Percentiles rank a stretch among this genome's conserved stretches.
Conservation (phyloP, 2,888 invertebrate species). For the Plutella xylostella region DNA sequence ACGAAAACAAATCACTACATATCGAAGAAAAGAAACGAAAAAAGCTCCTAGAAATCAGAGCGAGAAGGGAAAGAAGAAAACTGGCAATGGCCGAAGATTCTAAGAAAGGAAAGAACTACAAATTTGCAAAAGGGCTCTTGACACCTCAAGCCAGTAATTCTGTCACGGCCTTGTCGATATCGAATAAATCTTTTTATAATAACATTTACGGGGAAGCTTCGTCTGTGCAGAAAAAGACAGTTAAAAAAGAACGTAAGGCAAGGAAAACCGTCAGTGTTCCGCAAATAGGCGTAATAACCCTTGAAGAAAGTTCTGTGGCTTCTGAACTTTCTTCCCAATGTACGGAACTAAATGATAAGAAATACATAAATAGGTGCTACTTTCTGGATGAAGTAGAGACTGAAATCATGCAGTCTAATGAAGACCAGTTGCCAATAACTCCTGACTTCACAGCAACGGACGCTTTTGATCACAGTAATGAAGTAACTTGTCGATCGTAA, state of each 20-base stretch:
- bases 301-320: too few relatives aligned
- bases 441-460: too few relatives aligned
- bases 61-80: slow-evolving; percentile 47
- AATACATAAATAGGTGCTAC: slow-evolving; percentile 39
- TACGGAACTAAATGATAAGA: too few relatives aligned
- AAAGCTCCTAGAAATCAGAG: slow-evolving; percentile 48
- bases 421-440: too few relatives aligned
- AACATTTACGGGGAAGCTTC: slow-evolving; percentile 50
- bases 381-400: slow-evolving; percentile 47
- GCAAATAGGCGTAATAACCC: too few relatives aligned
- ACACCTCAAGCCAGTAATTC: slow-evolving; percentile 47
- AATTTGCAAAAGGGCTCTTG: slow-evolving; percentile 29
- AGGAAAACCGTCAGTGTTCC: too few relatives aligned
- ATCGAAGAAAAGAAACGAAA: slow-evolving; percentile 52
- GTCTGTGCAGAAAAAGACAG: slow-evolving; percentile 16
- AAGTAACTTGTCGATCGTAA: too few relatives aligned
- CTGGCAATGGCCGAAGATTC: slow-evolving; percentile 38
- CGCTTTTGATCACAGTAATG: too few relatives aligned
- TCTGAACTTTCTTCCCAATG: too few relatives aligned
- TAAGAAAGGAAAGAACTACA: slow-evolving; percentile 37
- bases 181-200: slow-evolving; percentile 58
- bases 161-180: slow-evolving; percentile 55
- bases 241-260: too few relatives aligned
- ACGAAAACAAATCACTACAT: slow-evolving; percentile 45
- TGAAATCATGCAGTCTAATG: slow-evolving; percentile 40